phyloP scores from a whole-genome alignment of 2,888 invertebrate species.

The Orchesellides sinensis region DNA sequence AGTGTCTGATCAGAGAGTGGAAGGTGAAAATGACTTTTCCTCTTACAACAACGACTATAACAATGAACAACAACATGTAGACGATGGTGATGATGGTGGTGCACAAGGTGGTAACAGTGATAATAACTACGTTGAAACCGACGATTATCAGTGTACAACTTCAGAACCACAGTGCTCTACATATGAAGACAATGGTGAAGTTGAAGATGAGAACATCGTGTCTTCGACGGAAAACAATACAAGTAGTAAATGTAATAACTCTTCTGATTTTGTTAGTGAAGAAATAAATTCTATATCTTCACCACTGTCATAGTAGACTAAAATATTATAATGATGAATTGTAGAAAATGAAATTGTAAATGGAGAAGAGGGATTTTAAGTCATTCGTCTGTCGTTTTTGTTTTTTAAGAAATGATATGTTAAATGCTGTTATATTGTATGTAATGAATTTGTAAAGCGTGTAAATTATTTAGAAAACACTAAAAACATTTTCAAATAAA shows the following conservation, averaged over 20 bases:
- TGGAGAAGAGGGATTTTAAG: too few relatives aligned
- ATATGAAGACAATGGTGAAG: neutral
- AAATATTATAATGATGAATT: too few relatives aligned
- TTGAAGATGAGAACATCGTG: neutral
- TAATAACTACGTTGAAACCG: neutral
- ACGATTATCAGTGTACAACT: slow-evolving; percentile 25
- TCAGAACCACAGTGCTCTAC: slow-evolving; percentile 3
- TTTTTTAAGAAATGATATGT: neutral
- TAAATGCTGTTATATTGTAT: too few relatives aligned
- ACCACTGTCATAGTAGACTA: neutral
- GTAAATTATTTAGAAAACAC: too few relatives aligned
- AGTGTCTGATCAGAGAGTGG: neutral
- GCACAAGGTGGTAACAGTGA: neutral
- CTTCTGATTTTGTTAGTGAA: slow-evolving; percentile 28
- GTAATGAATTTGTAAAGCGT: too few relatives aligned
- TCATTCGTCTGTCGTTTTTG: neutral
- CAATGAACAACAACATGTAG: slow-evolving; percentile 4
- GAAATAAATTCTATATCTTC: slow-evolving; percentile 55
- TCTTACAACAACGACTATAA: slow-evolving; percentile 16
- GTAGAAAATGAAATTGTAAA: too few relatives aligned
- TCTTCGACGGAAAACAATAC: neutral
- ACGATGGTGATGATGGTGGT: neutral
- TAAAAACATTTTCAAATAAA: too few relatives aligned
- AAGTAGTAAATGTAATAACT: slow-evolving; percentile 39
- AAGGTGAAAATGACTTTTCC: neutral